Evolutionary conservation across 2,113 vertebrate species (phyloP), one percentile per base, ranked within the genome.

Genomic region (Alaudala cheleensis): DNA sequence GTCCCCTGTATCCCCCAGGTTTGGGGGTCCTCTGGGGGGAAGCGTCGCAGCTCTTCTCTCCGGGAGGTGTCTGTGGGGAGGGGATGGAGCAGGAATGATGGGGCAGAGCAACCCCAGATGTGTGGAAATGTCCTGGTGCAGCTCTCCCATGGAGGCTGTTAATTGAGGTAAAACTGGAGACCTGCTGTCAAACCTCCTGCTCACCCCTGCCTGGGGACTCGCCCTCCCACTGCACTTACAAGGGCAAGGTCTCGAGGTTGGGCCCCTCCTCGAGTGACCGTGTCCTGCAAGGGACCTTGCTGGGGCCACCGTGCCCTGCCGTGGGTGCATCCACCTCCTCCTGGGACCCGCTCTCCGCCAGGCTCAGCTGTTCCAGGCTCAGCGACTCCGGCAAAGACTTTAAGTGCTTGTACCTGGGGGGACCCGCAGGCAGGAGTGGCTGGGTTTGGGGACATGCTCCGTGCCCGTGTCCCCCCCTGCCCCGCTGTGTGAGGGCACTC

Each of bases 371-470:
- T 82, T 97, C 97, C 73, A 93, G 40, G 54, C 92, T 97, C 85
- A 97, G 49, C 0, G 79, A 93, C 79, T 95, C 96, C 0, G 98
- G 98, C 64, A 98, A 94, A 33, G 98, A 98, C 79, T 97, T 98
- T 58, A 97, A 90, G 71, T 95, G 98, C 86, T 97, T 88, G 91
- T 97, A 98, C 72, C 99, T 99, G 94, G 33, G 21, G 49, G 57
- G 4, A 22, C 8, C 24, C 21, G 0, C 2, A 23, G 47, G 40
- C 45, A 49, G 50, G 26, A 47, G 22, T 0, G 1, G 16, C 49
- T 15, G 77, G n/a, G 11, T 72, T 8, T 17, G 57, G 95, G 79
- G 61, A 64, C 40, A 3, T 0, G 3, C 25, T 56, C 53, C 8
- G 4, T 39, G 33, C 25, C 28, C 1, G 0, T 3, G 3, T 6